phyloP scores from a whole-genome alignment of 2,113 vertebrate species.

The Pomatostomus ruficeps region DNA sequence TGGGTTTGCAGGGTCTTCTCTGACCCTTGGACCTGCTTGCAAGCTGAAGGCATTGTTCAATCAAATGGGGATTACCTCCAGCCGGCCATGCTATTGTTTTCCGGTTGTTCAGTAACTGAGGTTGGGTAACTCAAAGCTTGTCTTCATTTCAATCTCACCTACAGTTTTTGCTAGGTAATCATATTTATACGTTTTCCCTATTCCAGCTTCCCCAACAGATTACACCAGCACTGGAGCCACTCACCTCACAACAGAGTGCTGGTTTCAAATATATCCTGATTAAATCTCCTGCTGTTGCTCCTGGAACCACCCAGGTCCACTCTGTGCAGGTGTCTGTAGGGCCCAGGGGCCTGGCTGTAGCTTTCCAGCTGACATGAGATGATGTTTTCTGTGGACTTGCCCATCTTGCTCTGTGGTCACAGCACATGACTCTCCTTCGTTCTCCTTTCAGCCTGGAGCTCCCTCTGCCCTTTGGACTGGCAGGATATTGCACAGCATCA shows the following conservation, averaged over 20 bases:
- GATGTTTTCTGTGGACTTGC: neutral
- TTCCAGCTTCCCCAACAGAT: too few relatives aligned
- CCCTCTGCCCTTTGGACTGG: neutral
- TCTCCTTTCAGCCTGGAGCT: neutral
- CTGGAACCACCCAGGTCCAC: neutral
- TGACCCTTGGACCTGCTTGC: too few relatives aligned
- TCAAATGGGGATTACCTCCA: too few relatives aligned
- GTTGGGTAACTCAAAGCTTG: too few relatives aligned
- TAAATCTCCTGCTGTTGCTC: neutral
- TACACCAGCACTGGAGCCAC: fast-evolving
- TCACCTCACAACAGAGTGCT: fast-evolving
- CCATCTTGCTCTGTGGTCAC: neutral
- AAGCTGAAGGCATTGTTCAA: too few relatives aligned
- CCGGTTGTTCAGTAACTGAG: too few relatives aligned
- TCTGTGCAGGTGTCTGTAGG: neutral
- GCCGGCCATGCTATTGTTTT: too few relatives aligned
- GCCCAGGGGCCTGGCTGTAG: neutral
- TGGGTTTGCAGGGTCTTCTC: too few relatives aligned
- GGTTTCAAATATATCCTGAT: neutral
- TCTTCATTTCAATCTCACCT: too few relatives aligned
- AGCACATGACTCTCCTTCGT: neutral
- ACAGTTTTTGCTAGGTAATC: too few relatives aligned
- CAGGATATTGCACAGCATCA: neutral
- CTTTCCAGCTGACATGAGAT: neutral
- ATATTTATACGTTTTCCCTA: too few relatives aligned